Base-by-base conservation (phyloP, 2,888 invertebrate species). In the Unio delphinus region DNA sequence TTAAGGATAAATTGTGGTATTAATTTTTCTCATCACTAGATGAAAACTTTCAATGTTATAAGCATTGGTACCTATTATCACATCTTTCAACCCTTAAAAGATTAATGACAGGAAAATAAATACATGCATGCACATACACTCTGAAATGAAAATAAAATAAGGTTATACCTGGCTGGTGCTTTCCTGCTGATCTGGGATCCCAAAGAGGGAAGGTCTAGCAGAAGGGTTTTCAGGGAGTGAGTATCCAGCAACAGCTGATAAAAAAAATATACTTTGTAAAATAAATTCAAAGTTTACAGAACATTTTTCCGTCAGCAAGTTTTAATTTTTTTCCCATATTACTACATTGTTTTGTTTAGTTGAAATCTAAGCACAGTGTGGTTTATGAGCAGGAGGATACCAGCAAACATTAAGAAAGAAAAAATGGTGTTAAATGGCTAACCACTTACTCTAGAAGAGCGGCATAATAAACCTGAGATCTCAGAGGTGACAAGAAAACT, bases 141-240 rank as follows among this genome's bases (percentile, higher is more conserved):
- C 1, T 8, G n/a, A n/a, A 59, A 59, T 11, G 59, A 59, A 4
- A 15, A 11, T 8, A 4, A 67, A 59, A 17, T 18, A 26, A 5
- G 15, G 45, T 15, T 79, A 64, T 94, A 97, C 74, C 95, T 95
- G 0, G 96, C 94, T 0, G 98, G 98, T 7, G 97, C 95, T 81
- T 96, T 96, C 11, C 97, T 92, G 75, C 94, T 78, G 0, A 97
- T 94, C 83, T 95, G 95, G 1, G 96, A 96, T 0, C 96, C 96
- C 34, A 97, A 94, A 0, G 96, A 96, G 0, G 99, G 99, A 79
- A 99, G 91, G 89, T 97, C 96, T n/a, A 99, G 90, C 62, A 99
- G 90, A 0, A 97, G 95, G 0, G 98, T 97, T 83, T 92, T 92
- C 73, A 92, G 82, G 4, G 91, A 90, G 76, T 92, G 91, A 4